Conservation (phyloP, 2,113 vertebrate species). For the Hippopotamus amphibius region DNA sequence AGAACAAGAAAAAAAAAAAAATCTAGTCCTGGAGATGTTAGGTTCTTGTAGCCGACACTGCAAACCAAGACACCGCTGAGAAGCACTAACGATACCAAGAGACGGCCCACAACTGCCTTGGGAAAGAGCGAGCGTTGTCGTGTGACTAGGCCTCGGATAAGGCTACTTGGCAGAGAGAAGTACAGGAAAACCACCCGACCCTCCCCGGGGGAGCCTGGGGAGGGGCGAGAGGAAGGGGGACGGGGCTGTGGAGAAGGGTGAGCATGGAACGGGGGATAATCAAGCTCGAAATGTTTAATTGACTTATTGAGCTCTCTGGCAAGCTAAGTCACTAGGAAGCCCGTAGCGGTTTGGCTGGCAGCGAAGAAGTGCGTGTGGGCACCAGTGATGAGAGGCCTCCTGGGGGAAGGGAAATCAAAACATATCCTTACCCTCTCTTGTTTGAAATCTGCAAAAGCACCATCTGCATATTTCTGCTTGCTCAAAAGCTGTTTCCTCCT, state of each 20-base stretch:
- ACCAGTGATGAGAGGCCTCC: slow-evolving; percentile 83
- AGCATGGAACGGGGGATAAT: slow-evolving; percentile 80
- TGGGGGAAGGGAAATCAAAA: slow-evolving; percentile 82
- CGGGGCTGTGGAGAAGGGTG: slow-evolving; percentile 63
- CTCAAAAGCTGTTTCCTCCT: slow-evolving; percentile 94
- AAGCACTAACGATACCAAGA: slow-evolving; percentile 58
- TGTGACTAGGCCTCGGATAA: slow-evolving; percentile 71
- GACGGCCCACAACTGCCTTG: slow-evolving; percentile 70
- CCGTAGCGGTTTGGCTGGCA: slow-evolving; percentile 84
- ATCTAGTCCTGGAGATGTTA: slow-evolving; percentile 72
- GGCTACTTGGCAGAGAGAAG: slow-evolving; percentile 77
- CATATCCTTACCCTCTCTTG: slow-evolving; percentile 93
- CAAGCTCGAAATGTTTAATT: slow-evolving; percentile 84
- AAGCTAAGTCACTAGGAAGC: slow-evolving; percentile 85
- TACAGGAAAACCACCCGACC: slow-evolving; percentile 79
- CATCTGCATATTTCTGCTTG: slow-evolving; percentile 92
- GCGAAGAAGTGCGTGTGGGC: slow-evolving; percentile 85
- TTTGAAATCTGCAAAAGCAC: slow-evolving; percentile 91
- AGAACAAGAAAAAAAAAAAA: not conserved
- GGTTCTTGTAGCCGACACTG: slow-evolving; percentile 62
- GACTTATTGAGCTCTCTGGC: slow-evolving; percentile 85
- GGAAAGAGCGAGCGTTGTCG: slow-evolving; percentile 69
- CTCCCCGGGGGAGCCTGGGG: slow-evolving; percentile 71
- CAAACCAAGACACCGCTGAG: slow-evolving; percentile 66
- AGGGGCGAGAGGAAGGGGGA: slow-evolving; percentile 62